A percentile compares a stretch with the other conserved stretches of the same genome.
Conservation (phyloP, 2,888 invertebrate species). For the Ommatoiulus sabulosus region DNA sequence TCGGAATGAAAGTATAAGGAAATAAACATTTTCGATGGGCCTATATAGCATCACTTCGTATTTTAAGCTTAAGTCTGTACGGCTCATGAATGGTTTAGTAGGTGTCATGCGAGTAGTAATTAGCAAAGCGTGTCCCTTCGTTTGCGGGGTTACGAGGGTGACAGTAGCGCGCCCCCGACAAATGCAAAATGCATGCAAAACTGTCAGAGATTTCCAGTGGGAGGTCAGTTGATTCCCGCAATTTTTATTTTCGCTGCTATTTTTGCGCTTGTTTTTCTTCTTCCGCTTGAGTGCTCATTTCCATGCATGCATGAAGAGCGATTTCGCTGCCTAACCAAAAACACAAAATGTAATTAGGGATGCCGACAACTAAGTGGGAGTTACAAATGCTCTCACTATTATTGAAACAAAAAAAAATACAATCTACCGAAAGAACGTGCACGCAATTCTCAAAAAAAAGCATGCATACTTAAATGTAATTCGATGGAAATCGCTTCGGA, state of each 20-base stretch:
- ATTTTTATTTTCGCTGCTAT: conserved; percentile 3
- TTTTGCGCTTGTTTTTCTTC: conserved; percentile 39
- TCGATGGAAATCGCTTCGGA: background rate
- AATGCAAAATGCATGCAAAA: conserved; percentile 35
- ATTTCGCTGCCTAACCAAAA: conserved; percentile 35
- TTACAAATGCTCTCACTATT: conserved; percentile 30
- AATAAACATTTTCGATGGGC: background rate
- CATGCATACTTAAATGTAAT: conserved; percentile 18
- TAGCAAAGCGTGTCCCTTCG: conserved; percentile 8
- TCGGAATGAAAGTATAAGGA: no score
- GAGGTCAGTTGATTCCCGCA: conserved; percentile 24
- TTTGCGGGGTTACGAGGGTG: background rate
- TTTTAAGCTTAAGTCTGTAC: background rate
- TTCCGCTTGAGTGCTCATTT: conserved; percentile 33
- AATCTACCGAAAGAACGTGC: background rate
- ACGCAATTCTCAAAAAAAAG: background rate
- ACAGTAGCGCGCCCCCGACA: background rate
- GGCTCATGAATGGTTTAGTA: conserved; percentile 39
- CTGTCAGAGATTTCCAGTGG: conserved; percentile 36
- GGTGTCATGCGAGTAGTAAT: conserved; percentile 26
- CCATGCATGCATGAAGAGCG: conserved; percentile 31
- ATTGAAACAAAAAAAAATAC: conserved; percentile 26
- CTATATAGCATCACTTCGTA: background rate
- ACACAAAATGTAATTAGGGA: conserved; percentile 37
- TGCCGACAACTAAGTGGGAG: conserved; percentile 43